Conservation (phyloP, 2,888 invertebrate species). For the Drosophila fungiperda region DNA sequence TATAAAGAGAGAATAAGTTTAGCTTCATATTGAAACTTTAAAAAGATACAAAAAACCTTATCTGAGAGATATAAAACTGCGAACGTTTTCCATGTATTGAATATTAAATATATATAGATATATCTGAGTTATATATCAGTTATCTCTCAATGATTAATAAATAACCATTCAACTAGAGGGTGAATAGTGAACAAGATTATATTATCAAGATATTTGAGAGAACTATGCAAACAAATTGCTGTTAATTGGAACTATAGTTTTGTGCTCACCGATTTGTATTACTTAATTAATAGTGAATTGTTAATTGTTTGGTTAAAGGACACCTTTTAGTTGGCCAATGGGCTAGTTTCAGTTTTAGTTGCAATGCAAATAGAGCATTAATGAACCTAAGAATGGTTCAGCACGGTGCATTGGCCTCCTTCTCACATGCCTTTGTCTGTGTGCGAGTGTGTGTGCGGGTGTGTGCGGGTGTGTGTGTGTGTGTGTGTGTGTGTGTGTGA, state of each 20-base stretch:
- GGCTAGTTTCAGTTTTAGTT: conserved; percentile 3
- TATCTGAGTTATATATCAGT: no score
- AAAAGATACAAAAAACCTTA: no score
- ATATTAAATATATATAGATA: no score
- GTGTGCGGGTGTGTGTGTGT: conserved; percentile 16
- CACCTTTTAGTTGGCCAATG: background rate
- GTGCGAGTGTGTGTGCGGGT: conserved; percentile 5
- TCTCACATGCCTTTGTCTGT: background rate
- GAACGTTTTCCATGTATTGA: no score
- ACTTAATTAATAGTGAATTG: background rate
- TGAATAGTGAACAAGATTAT: no score
- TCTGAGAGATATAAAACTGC: no score
- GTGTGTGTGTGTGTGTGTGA: background rate
- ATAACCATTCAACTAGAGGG: no score
- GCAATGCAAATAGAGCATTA: conserved; percentile 23
- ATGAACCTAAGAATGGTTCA: conserved; percentile 29
- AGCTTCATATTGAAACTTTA: no score
- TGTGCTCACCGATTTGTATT: background rate
- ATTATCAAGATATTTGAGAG: background rate
- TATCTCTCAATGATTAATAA: no score
- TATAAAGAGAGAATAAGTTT: no score
- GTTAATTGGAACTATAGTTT: background rate
- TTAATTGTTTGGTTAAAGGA: conserved; percentile 4
- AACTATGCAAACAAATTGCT: background rate
- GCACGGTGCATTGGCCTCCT: conserved; percentile 53